Conservation (phyloP, 2,888 invertebrate species). For the Zeuzera pyrina region DNA sequence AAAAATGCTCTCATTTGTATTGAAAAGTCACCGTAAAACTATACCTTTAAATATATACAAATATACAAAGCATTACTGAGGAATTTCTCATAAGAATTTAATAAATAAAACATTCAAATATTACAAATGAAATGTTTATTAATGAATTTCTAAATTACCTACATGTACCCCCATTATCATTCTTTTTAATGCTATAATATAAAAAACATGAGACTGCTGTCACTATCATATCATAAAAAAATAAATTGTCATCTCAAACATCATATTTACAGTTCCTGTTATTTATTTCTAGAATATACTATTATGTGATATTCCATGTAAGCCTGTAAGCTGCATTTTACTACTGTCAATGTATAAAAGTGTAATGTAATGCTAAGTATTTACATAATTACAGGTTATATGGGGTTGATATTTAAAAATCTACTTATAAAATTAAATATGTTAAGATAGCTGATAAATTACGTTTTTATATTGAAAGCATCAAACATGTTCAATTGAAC, state of each 20-base stretch:
- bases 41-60: no score
- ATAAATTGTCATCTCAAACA: slow-evolving; percentile 45
- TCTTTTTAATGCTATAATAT: no score
- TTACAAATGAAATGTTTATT: slow-evolving; percentile 45
- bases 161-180: slow-evolving; percentile 31
- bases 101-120: slow-evolving; percentile 16
- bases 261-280: slow-evolving; percentile 45
- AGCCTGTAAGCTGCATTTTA: neutral
- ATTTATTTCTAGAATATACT: slow-evolving; percentile 17
- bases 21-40: no score
- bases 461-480: no score
- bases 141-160: slow-evolving; percentile 45
- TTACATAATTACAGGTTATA: slow-evolving; percentile 54
- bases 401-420: no score
- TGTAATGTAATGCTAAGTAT: slow-evolving; percentile 41
- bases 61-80: no score
- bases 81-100: no score
- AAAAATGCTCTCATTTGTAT: no score
- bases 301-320: neutral
- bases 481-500: no score
- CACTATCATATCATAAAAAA: slow-evolving; percentile 57
- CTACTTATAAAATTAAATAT: no score
- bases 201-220: slow-evolving; percentile 31
- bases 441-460: no score
- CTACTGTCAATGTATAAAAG: slow-evolving; percentile 48